Percentiles rank a stretch among this genome's conserved stretches.
phyloP scores from a whole-genome alignment of 2,113 vertebrate species.

The Marcusenius ussheri region DNA sequence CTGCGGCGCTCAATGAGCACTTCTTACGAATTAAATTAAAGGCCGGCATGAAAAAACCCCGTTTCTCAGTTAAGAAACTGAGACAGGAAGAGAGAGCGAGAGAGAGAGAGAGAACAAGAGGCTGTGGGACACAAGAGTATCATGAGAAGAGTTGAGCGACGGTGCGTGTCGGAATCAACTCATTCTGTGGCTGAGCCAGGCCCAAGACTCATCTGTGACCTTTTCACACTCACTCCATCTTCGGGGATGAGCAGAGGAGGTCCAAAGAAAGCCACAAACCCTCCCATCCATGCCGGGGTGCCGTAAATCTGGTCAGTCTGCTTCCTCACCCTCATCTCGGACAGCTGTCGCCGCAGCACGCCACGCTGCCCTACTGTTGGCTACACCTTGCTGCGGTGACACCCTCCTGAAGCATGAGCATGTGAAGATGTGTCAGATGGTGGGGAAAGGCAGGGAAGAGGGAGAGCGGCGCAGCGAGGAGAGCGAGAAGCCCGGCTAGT shows the following conservation, averaged over 20 bases:
- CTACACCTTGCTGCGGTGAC: not conserved
- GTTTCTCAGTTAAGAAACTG: not conserved
- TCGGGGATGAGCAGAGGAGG: not conserved
- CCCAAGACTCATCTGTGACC: not conserved
- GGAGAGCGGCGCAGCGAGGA: not conserved
- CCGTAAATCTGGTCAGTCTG: not conserved
- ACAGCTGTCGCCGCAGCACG: not conserved
- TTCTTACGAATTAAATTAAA: not conserved
- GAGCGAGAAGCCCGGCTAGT: not conserved
- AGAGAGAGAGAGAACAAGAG: not conserved
- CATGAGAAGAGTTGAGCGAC: not conserved
- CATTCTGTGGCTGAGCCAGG: not conserved
- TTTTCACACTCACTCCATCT: slow-evolving; percentile 21
- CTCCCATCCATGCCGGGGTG: not conserved
- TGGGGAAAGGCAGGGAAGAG: not conserved
- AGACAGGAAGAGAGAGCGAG: not conserved
- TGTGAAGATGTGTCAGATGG: not conserved
- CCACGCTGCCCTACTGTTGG: not conserved
- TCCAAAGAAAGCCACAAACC: not conserved
- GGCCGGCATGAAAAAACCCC: not conserved
- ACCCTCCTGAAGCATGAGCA: not conserved
- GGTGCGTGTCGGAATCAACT: not conserved
- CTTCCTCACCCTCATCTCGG: not conserved
- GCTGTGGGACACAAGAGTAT: not conserved
- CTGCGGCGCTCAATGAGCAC: not conserved